Conservation (phyloP, 2,888 invertebrate genomes). For the Mylabris sibirica region DNA sequence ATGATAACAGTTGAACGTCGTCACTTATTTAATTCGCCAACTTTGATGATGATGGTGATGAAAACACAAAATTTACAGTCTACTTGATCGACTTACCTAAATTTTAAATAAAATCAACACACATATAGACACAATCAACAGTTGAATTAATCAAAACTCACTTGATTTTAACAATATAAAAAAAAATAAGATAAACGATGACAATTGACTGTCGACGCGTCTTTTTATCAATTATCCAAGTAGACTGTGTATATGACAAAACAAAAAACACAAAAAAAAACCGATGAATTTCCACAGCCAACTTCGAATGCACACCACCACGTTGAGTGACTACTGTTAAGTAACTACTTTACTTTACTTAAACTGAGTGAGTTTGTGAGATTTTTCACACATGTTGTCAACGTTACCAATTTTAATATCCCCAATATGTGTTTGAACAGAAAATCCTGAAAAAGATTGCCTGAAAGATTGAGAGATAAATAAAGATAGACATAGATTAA, state of each 20-base stretch:
- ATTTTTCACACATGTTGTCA: slow-evolving; percentile 60
- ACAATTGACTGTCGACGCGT: slow-evolving; percentile 49
- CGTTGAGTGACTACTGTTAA: slow-evolving; percentile 51
- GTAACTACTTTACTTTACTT: not conserved
- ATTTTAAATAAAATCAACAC: not conserved
- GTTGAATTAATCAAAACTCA: slow-evolving; percentile 21
- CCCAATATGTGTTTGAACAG: not conserved
- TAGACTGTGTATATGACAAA: too few species aligned
- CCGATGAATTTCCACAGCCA: slow-evolving; percentile 46
- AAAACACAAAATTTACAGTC: slow-evolving; percentile 30
- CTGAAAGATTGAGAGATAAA: too few species aligned
- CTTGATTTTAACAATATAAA: not conserved
- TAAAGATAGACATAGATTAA: too few species aligned
- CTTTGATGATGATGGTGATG: slow-evolving; percentile 42
- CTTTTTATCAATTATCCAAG: slow-evolving; percentile 3
- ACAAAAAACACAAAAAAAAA: not conserved
- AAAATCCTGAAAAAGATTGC: too few species aligned
- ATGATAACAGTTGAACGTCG: slow-evolving; percentile 45
- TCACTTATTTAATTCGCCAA: slow-evolving; percentile 40
- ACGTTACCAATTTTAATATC: slow-evolving; percentile 37
- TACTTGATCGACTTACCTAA: slow-evolving; percentile 19
- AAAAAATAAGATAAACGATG: slow-evolving; percentile 45
- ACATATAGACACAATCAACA: too few species aligned
- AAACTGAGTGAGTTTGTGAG: slow-evolving; percentile 42
- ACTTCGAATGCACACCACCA: slow-evolving; percentile 52